phyloP scores from a whole-genome alignment of 2,113 vertebrate species.

The Petaurus breviceps region DNA sequence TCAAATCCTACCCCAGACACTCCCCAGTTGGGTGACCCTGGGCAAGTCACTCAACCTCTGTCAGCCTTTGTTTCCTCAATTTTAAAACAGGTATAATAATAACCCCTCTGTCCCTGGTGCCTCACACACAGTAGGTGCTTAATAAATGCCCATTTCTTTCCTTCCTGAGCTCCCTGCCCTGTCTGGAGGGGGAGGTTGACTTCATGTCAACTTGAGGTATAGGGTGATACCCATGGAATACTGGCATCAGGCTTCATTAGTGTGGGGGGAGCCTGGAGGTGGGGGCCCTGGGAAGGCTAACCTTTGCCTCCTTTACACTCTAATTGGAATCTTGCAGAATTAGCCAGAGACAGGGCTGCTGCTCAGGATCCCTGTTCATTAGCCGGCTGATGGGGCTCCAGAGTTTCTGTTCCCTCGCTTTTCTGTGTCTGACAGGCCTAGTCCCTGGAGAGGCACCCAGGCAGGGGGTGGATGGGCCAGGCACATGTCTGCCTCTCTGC shows the following conservation, averaged over 20 bases:
- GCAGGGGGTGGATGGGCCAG: background rate
- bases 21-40: background rate
- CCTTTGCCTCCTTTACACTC: constrained; percentile 37
- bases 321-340: constrained; percentile 22
- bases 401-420: constrained; percentile 13
- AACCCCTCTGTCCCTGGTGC: background rate
- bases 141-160: background rate
- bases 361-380: constrained; percentile 1
- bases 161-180: background rate
- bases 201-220: background rate
- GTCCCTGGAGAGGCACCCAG: background rate
- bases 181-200: background rate
- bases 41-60: background rate
- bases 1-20: background rate
- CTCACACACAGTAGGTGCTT: background rate
- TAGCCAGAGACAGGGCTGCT: background rate
- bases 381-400: background rate
- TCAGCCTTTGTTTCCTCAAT: background rate
- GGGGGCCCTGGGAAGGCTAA: constrained; percentile 1
- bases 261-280: constrained; percentile 6
- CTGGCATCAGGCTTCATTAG: background rate
- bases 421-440: constrained; percentile 30
- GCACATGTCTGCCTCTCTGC: background rate
- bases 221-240: background rate
- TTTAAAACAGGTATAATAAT: background rate